phyloP scores from a whole-genome alignment of 2,797 vertebrate species.

The Microcaecilia unicolor region DNA sequence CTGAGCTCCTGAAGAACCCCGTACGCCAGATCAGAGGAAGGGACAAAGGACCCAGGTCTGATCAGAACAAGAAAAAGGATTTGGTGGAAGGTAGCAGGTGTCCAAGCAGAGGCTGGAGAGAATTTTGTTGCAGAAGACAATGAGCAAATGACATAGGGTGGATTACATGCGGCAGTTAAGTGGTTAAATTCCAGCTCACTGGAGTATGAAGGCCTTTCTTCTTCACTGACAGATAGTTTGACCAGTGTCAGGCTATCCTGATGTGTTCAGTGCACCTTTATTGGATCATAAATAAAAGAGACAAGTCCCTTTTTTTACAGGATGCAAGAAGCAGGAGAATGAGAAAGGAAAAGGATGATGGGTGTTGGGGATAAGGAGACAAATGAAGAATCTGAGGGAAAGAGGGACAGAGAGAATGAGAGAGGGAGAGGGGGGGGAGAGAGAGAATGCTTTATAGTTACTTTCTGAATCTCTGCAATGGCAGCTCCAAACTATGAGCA shows the following conservation, averaged over 20 bases:
- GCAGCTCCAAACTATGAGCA: constrained; percentile 68
- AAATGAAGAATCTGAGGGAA: constrained; percentile 47
- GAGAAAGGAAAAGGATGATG: no score
- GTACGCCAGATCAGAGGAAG: no score
- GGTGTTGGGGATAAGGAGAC: constrained; percentile 15
- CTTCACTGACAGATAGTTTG: constrained; percentile 86
- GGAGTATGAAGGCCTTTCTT: constrained; percentile 91
- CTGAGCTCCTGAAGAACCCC: no score
- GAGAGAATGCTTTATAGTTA: constrained; percentile 50
- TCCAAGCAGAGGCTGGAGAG: no score
- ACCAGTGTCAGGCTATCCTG: constrained; percentile 90
- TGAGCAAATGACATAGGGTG: no score
- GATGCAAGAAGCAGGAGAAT: constrained; percentile 57
- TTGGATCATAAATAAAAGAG: constrained; percentile 98
- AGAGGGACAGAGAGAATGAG: no score
- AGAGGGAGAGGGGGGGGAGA: no score
- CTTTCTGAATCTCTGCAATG: constrained; percentile 67
- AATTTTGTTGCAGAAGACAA: no score
- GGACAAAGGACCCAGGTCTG: no score
- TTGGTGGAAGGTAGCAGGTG: no score
- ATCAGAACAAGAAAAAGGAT: no score
- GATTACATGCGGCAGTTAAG: constrained; percentile 67
- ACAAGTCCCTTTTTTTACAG: constrained; percentile 76
- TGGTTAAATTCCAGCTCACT: constrained; percentile 81
- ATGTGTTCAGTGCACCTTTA: constrained; percentile 92